Conservation (phyloP, 2,113 vertebrate genomes). For the Clupea harengus region DNA sequence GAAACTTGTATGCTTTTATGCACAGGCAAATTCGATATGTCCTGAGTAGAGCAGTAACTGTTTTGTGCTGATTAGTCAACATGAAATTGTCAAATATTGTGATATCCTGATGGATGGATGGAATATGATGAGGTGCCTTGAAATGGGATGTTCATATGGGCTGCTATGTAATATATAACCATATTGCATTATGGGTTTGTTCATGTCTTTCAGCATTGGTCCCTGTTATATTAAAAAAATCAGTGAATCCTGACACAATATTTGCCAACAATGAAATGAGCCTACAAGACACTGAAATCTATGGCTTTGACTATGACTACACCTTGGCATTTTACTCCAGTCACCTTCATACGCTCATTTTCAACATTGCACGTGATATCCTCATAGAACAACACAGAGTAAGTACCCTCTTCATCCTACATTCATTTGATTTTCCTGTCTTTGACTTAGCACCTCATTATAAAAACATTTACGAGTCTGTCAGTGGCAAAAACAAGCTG, state of each 20-base stretch:
- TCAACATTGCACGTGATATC: constrained; percentile 90
- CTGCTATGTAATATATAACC: too few species aligned
- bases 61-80: background rate
- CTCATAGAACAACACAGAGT: constrained; percentile 93
- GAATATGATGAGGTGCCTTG: background rate
- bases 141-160: too few species aligned
- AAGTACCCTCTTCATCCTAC: constrained; percentile 44
- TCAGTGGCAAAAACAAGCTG: too few species aligned
- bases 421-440: background rate
- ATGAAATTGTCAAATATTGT: background rate
- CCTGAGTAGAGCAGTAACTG: background rate
- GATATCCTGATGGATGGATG: too few species aligned
- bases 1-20: background rate
- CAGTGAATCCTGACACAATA: constrained; percentile 88
- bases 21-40: too few species aligned
- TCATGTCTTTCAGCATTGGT: constrained; percentile 72
- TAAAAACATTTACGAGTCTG: too few species aligned
- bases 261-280: constrained; percentile 99
- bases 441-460: too few species aligned
- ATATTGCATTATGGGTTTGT: background rate
- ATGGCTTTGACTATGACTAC: constrained; percentile 98
- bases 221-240: constrained; percentile 78
- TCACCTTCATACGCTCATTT: constrained; percentile 92
- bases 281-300: constrained; percentile 91
- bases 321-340: constrained; percentile 95